A percentile compares a stretch with the other conserved stretches of the same genome.
These are phyloP conservation scores for Florisuga fusca DNA, from an alignment of 2,797 vertebrate species.

Conservation along the genomic window DNA sequence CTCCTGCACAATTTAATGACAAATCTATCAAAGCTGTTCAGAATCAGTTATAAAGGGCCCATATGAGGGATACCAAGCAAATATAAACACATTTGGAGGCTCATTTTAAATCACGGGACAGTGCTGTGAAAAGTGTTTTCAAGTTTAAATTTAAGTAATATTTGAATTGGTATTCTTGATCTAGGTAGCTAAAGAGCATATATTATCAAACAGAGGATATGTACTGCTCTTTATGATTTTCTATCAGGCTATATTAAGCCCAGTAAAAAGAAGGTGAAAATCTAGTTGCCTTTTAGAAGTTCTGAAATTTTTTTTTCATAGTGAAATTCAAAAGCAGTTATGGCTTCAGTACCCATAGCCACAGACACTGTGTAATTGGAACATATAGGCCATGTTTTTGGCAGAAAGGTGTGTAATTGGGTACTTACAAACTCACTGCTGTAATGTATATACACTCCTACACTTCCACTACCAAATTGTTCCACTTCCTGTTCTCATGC, in stretches of 20 bases:
- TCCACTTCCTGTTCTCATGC: background rate
- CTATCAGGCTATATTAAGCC: background rate
- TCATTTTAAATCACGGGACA: background rate
- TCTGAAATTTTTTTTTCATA: background rate
- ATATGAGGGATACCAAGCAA: background rate
- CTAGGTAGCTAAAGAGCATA: background rate
- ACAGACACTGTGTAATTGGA: slow-evolving; percentile 8
- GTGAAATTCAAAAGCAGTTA: slow-evolving; percentile 56
- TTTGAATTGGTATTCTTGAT: background rate
- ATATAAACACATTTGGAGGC: background rate
- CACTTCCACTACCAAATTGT: background rate
- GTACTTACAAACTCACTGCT: background rate
- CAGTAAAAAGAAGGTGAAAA: slow-evolving; percentile 42
- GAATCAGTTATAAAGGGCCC: background rate
- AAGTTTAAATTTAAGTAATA: background rate
- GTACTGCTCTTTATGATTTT: background rate
- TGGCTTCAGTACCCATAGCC: background rate
- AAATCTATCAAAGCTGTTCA: background rate
- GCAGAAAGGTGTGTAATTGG: background rate
- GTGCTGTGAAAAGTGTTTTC: background rate
- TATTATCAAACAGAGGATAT: background rate
- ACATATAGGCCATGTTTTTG: background rate
- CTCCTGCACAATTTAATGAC: background rate
- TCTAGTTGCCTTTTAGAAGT: background rate
- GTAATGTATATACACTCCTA: background rate